Percentiles rank a stretch among this genome's conserved stretches.
These are phyloP conservation scores for Campoplex capitator DNA, from an alignment of 2,888 invertebrate species.

Conservation along the genomic window DNA sequence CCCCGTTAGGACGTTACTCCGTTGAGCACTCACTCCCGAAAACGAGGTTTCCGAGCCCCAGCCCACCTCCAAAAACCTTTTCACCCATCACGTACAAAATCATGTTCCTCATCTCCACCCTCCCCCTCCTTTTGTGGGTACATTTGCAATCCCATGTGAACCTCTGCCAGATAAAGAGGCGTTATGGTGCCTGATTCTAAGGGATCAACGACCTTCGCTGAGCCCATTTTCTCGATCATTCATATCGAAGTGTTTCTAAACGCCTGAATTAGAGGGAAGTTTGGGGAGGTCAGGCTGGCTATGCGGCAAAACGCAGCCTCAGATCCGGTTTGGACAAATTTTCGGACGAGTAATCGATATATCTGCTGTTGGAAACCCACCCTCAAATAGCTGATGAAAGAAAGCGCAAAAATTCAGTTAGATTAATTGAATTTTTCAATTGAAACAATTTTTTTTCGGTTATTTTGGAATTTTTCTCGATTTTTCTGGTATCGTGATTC, in stretches of 20 bases:
- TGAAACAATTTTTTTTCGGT: no score
- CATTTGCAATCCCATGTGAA: background rate
- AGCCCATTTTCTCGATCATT: background rate
- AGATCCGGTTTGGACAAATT: background rate
- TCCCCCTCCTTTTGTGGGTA: background rate
- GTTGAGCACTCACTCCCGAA: conserved; percentile 11
- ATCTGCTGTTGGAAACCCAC: background rate
- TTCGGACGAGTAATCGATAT: conserved; percentile 8
- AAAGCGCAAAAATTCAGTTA: no score
- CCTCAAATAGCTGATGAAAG: background rate
- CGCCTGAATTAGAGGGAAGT: background rate
- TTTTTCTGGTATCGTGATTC: background rate
- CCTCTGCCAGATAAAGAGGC: background rate
- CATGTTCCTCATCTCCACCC: background rate
- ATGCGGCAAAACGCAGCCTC: background rate
- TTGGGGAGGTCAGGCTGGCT: background rate
- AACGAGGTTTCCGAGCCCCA: background rate
- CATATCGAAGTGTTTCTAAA: background rate
- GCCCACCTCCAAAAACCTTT: background rate
- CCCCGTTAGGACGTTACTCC: conserved; percentile 42
- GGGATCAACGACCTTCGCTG: background rate
- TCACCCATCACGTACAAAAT: background rate
- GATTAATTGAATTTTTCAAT: no score
- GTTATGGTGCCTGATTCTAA: background rate
- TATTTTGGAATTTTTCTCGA: no score